A percentile compares a stretch with the other conserved stretches of the same genome.
Evolutionary conservation across 1,140 invertebrate genomes (phyloP).

Genomic region (Lysiphlebus fabarum): DNA sequence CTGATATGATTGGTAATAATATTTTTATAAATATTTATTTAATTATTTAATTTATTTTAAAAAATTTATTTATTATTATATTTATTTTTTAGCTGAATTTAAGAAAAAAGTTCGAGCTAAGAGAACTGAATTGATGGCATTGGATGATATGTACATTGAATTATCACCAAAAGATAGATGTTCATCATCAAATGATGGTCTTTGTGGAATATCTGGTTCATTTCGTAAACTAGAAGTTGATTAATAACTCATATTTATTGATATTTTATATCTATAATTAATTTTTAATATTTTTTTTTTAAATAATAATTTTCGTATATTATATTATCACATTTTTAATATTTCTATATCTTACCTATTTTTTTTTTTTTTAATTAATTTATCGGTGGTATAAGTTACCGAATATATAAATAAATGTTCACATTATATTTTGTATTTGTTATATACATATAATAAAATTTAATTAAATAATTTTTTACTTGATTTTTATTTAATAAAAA

Average conservation of each 20-base stretch:
- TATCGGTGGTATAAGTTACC: slow-evolving; percentile 49
- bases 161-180: slow-evolving; percentile 62
- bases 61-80: slow-evolving; percentile 9
- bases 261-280: slow-evolving; percentile 5
- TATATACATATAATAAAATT: no score
- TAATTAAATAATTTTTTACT: no score
- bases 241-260: slow-evolving; percentile 46
- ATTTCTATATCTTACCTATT: slow-evolving; percentile 7
- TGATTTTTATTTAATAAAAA: no score
- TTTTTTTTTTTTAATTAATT: slow-evolving; percentile 8
- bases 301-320: slow-evolving; percentile 16
- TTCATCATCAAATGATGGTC: slow-evolving; percentile 62
- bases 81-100: slow-evolving; percentile 55
- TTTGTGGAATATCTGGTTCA: slow-evolving; percentile 69
- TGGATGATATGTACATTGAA: slow-evolving; percentile 78
- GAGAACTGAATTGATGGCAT: slow-evolving; percentile 64
- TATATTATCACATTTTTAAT: slow-evolving; percentile 8
- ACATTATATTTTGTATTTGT: no score
- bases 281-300: slow-evolving; percentile 24
- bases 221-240: slow-evolving; percentile 81
- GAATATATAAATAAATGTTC: slow-evolving; percentile 8
- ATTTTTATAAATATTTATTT: not conserved
- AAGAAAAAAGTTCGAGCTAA: slow-evolving; percentile 65
- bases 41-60: not conserved
- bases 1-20: slow-evolving; percentile 72